These are phyloP conservation scores for Tricholaema leucomelas DNA, from an alignment of 2,113 vertebrate species.

Conservation along the genomic window DNA sequence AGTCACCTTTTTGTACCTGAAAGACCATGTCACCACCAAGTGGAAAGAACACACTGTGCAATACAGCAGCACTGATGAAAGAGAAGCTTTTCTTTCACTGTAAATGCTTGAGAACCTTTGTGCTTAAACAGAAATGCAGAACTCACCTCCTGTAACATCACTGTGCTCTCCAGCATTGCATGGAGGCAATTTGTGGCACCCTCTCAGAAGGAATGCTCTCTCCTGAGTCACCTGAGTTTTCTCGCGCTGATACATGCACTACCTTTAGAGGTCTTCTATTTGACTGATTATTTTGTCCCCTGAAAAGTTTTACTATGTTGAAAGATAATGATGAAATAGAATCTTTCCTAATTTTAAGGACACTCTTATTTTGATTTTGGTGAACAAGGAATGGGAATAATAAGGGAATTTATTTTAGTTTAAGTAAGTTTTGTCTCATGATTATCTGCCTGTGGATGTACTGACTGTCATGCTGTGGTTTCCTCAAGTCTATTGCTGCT, in stretches of 20 bases:
- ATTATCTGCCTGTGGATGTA: background rate
- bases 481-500: background rate
- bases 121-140: background rate
- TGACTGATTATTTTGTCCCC: background rate
- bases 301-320: background rate
- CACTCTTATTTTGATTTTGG: background rate
- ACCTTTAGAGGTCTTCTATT: background rate
- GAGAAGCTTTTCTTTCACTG: background rate
- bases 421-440: background rate
- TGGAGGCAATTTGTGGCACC: background rate
- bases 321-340: background rate
- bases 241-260: background rate
- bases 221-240: background rate
- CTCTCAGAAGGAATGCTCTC: background rate
- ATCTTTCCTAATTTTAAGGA: background rate
- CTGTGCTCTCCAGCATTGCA: background rate
- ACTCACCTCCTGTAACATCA: background rate
- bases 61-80: background rate
- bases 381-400: background rate
- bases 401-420: background rate
- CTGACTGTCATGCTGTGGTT: background rate
- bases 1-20: conserved; percentile 15
- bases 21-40: conserved; percentile 26
- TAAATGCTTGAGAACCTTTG: background rate
- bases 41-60: conserved; percentile 42